Base-by-base conservation (phyloP, 2,797 vertebrate species). In the Enteromius mattozi region DNA sequence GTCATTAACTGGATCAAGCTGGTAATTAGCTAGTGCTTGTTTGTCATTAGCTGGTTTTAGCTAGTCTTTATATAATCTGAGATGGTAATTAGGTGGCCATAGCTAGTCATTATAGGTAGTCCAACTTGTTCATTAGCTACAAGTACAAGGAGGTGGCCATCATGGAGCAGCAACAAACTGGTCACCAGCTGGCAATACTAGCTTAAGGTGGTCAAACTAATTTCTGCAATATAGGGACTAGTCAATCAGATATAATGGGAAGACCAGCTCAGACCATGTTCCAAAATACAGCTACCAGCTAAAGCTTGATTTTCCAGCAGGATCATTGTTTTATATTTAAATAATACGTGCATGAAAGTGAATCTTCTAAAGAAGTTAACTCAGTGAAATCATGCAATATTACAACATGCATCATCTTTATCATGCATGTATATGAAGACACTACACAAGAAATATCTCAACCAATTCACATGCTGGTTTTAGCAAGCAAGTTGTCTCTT, bases 271-370 rank as follows among this genome's bases (percentile, higher is more conserved):
- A n/a, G n/a, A 24, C 12, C 19, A 51, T 68, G 19, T 80, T 51
- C 42, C 42, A 77, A 77, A 27, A 37, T 59, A 59, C 61, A 79
- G 56, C 61, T 66, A 47, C 56, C 8, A 63, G 76, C n/a, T 45
- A 78, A 78, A 21, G 9, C 9, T 65, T 17, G 37, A 47, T 59
- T 79, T 79, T 66, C 27, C 42, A 49, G 35, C 27, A 79, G 16
- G 16, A 49, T 33, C 2, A 5, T 54, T 54, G 37, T 79, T 79
- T 16, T 24, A 49, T 49, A 19, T 66, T 33, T 6, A 14, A 66
- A 33, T 27, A 79, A 33, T 14, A 47, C 61, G 66, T 66, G 61
- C 61, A n/a, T 49, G 61, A 66, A 66, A 49, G 17, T 19, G 40
- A 45, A 6, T n/a, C 56, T 59, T 76, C 21, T 37, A 56, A 1